Evolutionary conservation across 1,140 invertebrate species (phyloP).

Genomic region (Augochlora pura): DNA sequence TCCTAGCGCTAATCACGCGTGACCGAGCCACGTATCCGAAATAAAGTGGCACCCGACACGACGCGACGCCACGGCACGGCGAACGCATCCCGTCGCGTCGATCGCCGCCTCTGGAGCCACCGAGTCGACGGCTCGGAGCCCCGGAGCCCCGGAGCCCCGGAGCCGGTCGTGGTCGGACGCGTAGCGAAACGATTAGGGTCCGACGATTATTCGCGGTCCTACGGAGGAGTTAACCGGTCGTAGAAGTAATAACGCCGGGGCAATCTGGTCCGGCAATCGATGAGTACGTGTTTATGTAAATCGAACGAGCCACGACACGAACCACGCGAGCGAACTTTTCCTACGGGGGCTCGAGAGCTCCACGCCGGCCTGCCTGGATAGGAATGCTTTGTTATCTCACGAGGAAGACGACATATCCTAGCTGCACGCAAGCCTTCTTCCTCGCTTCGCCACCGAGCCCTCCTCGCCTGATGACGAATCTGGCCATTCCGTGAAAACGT

Average conservation of each 20-base stretch:
- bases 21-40: slow-evolving; percentile 8
- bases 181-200: slow-evolving; percentile 60
- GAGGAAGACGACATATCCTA: slow-evolving; percentile 39
- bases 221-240: slow-evolving; percentile 68
- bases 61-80: not conserved
- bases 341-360: slow-evolving; percentile 50
- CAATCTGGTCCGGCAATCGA: slow-evolving; percentile 76
- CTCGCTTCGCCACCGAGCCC: not conserved
- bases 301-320: slow-evolving; percentile 73
- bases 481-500: not conserved
- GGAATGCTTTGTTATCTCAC: slow-evolving; percentile 52
- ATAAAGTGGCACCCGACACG: slow-evolving; percentile 13
- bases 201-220: slow-evolving; percentile 61
- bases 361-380: slow-evolving; percentile 33
- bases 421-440: slow-evolving; percentile 40
- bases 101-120: not conserved
- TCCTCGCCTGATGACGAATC: slow-evolving; percentile 13
- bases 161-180: slow-evolving; percentile 47
- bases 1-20: slow-evolving; percentile 15
- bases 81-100: slow-evolving; percentile 8
- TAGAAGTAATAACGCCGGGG: slow-evolving; percentile 74
- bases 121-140: not conserved
- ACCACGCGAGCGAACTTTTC: slow-evolving; percentile 68
- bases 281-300: slow-evolving; percentile 79
- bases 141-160: not conserved